Base-by-base conservation (phyloP, 1,140 invertebrate species). In the Drosophila nasuta region DNA sequence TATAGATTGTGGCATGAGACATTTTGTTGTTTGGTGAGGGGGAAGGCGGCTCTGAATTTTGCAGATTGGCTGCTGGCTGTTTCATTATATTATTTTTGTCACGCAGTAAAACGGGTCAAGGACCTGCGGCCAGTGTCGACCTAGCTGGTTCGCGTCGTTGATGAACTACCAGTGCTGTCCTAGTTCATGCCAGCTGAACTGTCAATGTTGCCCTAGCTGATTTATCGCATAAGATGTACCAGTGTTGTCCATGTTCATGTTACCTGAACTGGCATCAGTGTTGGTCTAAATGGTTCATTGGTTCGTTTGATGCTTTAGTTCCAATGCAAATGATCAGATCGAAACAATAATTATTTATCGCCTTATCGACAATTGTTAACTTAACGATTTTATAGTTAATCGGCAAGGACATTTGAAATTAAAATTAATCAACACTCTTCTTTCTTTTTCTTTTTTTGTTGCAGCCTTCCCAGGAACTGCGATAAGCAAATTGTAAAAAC, bases 41-140 rank as follows among this genome's bases (percentile, higher is more conserved):
- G 35, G 35, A 10, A 38, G 35, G 35, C 1, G 35, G 15, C 46
- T 64, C 58, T 62, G 35, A 60, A 10, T 57, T 35, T 65, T 65
- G 41, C 73, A 48, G 28, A 13, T 57, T 41, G 35, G 35, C 35
- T 41, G 64, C 30, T 28, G 15, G 33, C 11, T 25, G 13, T 41
- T 35, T 66, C 35, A 38, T 38, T 38, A 38, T 38, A 38, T 10
- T 33, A 41, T 68, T n/a, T 38, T 57, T 64, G 13, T 41, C 56
- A 6, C 64, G 10, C 28, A 10, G 49, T 33, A 15, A 71, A 77
- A 67, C 46, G 60, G 64, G 65, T 72, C 74, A 67, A 68, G 64
- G 70, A 77, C 76, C 73, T 69, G 59, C 25, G 35, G 30, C 60
- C 41, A 65, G 41, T 65, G 62, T 35, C 49, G 69, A n/a, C 28